Base-by-base conservation (phyloP, 2,113 vertebrate genomes). In the Lamprotornis superbus region DNA sequence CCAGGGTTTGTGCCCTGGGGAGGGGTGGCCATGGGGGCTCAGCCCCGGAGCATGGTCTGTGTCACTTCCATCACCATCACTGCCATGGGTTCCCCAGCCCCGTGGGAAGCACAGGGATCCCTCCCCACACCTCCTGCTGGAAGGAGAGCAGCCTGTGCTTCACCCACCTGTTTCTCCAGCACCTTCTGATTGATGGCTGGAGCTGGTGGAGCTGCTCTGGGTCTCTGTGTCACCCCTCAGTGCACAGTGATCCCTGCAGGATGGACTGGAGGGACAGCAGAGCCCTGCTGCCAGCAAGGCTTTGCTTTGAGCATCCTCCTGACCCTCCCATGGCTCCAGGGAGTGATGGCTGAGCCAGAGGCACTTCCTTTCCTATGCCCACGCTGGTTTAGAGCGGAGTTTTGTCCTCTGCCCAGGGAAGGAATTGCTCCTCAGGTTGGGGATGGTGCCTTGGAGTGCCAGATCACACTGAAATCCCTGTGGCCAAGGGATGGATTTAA, bases 1-100 rank as follows among this genome's bases (percentile, higher is more conserved):
- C 9, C n/a, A 7, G 28, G 25, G 22, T 28, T 59, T 0, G 0
- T 42, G 49, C 4, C 52, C 78, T 35, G 24, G 47, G 35, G 44
- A n/a, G 40, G 23, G 55, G 6, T 52, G 76, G 20, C 77, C 1
- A 1, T 3, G 47, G 22, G 57, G 56, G 69, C 61, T 74, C 35
- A 59, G 70, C 47, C 61, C 52, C 1, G 0, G 44, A 55, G 10
- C 46, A 14, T 1, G 40, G 33, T 60, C 18, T 20, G 46, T 30
- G 15, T 56, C 0, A 0, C 60, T 60, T 31, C 69, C 28, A 33
- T 44, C 61, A 8, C 22, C 15, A 3, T 39, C 2, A 0, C 37
- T 64, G 61, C 90, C 6, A 1, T 0, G 24, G 39, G n/a, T 17
- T 90, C 64, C 60, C 52, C 23, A 60, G 57, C 42, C 39, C 0